Evolutionary conservation across 2,113 vertebrate genomes (phyloP).

Genomic region (Clarias magur): DNA sequence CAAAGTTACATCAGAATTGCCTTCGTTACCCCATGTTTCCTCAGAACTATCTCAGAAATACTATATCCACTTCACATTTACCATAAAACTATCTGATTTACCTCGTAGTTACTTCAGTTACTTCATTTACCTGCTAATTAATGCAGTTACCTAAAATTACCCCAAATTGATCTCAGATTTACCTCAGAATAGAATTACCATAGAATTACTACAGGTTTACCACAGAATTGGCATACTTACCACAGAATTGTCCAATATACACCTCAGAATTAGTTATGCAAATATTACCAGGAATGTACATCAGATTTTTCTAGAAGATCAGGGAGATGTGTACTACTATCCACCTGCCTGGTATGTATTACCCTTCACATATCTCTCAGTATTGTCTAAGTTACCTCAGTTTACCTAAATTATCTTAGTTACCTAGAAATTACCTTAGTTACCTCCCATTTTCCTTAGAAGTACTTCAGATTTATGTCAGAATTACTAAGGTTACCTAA

Average conservation of each 20-base stretch:
- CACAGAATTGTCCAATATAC: neutral
- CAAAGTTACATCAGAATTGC: neutral
- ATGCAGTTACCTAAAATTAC: neutral
- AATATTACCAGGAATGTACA: no score
- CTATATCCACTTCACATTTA: neutral
- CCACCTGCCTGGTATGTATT: conserved; percentile 80
- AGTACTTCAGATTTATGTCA: neutral
- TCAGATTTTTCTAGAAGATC: conserved; percentile 76
- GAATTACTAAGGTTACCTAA: neutral
- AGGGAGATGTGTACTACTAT: conserved; percentile 80
- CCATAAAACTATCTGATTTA: neutral
- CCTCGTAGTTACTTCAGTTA: neutral
- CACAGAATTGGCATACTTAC: neutral
- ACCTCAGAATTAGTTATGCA: no score
- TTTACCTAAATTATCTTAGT: neutral
- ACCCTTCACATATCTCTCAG: neutral
- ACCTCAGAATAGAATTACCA: neutral
- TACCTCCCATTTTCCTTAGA: neutral
- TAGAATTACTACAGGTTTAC: neutral
- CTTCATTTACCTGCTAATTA: neutral
- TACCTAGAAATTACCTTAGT: neutral
- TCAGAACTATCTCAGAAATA: neutral
- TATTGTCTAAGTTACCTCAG: neutral
- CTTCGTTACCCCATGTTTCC: neutral
- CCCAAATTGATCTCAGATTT: neutral